Base-by-base conservation (phyloP, 2,113 vertebrate species). In the Colius striatus region DNA sequence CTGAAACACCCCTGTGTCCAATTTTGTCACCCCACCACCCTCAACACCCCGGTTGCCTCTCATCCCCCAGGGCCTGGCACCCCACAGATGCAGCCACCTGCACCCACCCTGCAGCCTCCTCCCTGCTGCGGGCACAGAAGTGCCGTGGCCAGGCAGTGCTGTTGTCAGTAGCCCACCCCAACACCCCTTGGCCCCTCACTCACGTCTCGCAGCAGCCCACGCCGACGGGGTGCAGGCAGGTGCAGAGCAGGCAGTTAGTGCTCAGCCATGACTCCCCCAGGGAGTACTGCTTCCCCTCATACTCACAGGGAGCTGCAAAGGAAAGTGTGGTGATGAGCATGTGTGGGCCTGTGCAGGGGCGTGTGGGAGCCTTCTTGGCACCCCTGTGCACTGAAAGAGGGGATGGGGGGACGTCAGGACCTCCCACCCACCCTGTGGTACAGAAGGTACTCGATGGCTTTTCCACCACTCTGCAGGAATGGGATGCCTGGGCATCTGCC, bases 191-290 rank as follows among this genome's bases (percentile, higher is more conserved):
- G 30, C 29, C 73, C 48, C 72, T 87, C 84, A 98, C 99, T 98
- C 96, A 99, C 99, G 97, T 99, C 95, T 99, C 98, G 1, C 99
- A 99, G 98, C 99, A 99, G 77, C 99, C 99, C n/a, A 99, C 99
- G 1, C 99, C 99, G 0, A 99, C 86, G 1, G 99, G 99, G 86
- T 99, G 98, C 96, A 99, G 98, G 94, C 99, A 99, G 97, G 98
- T 99, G 97, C 99, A 99, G 88, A 99, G 98, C 96, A 99, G 97
- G 66, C 99, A 99, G 61, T 98, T 98, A 67, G 97, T 93, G 76
- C 98, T 98, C 97, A 98, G 98, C 99, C 99, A 99, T 2, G 98
- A 98, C 61, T 99, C 99, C 3, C 99, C 99, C 32, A 99, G 93
- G 12, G 97, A 97, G 86, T 98, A 99, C n/a, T 97, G 94, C 78